Base-by-base conservation (phyloP, 2,797 vertebrate genomes). In the Sandelia bainsii region DNA sequence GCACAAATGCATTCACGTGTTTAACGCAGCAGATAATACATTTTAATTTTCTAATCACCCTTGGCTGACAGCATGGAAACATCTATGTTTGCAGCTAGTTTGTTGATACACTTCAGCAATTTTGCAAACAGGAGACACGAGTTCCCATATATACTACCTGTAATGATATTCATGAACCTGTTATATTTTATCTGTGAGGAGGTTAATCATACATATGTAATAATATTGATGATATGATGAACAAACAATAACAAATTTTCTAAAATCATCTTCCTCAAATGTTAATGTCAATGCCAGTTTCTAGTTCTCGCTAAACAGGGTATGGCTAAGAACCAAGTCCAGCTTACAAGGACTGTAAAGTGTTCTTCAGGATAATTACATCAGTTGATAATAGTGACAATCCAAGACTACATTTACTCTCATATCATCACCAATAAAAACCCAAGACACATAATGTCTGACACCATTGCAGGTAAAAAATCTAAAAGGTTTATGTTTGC, bases 31-130 rank as follows among this genome's bases (percentile, higher is more conserved):
- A 56, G 39, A 53, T 46, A 45, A 69, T 65, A 50, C 2, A 42
- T 52, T 60, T 29, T 12, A 39, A 49, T 60, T 58, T 67, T 61
- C 27, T 68, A 34, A 75, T 70, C 50, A 60, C 34, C 46, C 16
- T 48, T 0, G 1, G 58, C 37, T 20, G 20, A 57, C 13, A 17
- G 32, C 22, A 62, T 56, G 25, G 59, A 16, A 77, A 20, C 6
- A 68, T 48, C 8, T 34, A 16, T 60, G 22, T 65, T 66, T 22
- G 40, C 39, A 45, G 45, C 32, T 44, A 8, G 27, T 49, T 14
- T 44, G 42, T 27, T 67, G 14, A 56, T n/a, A 40, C 14, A 39
- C 23, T 53, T 44, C 10, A 62, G 25, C 25, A 54, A 56, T 63
- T 52, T 56, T 56, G 32, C 51, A 49, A 66, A 46, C 39, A 49